Conservation (phyloP, 1,140 invertebrate species). For the Ridgeia piscesae region DNA sequence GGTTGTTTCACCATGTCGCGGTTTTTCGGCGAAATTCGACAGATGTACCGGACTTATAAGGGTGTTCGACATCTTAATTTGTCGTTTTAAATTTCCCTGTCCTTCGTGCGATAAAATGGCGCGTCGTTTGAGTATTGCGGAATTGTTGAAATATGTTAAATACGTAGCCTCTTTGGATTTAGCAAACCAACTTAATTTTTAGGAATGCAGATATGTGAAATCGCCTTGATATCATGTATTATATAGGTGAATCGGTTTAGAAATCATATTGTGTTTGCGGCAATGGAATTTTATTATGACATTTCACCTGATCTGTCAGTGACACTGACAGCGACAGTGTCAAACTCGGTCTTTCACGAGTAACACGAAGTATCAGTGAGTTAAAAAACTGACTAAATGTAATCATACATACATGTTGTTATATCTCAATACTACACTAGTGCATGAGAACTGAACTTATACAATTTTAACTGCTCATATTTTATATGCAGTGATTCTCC, state of each 20-base stretch:
- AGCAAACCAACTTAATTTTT: background rate
- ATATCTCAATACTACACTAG: background rate
- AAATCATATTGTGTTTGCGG: background rate
- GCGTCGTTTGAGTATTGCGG: conserved; percentile 34
- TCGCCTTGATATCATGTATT: background rate
- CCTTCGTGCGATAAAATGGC: conserved; percentile 39
- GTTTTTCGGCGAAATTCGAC: conserved; percentile 19
- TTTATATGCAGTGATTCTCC: background rate
- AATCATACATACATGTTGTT: background rate
- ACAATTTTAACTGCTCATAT: background rate
- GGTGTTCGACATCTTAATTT: background rate
- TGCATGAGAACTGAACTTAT: background rate
- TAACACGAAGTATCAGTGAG: background rate
- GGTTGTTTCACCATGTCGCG: background rate
- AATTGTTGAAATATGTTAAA: conserved; percentile 7
- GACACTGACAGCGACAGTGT: too few species aligned
- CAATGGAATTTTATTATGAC: background rate
- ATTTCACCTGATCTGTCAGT: background rate
- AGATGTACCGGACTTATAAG: conserved; percentile 11
- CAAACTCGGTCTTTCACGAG: background rate
- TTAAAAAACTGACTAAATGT: background rate
- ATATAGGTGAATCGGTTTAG: background rate
- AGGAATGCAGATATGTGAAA: background rate
- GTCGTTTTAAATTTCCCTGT: conserved; percentile 51
- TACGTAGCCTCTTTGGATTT: background rate